These are phyloP conservation scores for Thalassarche chlororhynchos DNA, from an alignment of 2,113 vertebrate species.

Conservation along the genomic window DNA sequence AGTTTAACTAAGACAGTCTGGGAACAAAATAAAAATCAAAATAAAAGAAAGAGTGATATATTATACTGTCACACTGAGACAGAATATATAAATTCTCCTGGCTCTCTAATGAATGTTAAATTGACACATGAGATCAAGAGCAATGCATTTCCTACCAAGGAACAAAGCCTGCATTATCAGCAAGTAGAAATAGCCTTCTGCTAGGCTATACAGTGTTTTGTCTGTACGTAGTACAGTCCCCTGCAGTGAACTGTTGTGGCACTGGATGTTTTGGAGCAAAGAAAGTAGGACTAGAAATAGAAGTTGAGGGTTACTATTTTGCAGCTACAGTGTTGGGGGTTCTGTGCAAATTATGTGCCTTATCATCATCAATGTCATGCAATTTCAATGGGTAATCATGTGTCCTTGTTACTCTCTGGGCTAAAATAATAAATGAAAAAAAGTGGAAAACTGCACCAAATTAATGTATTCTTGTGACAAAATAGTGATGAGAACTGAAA, in stretches of 20 bases:
- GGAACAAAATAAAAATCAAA: neutral
- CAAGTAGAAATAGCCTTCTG: neutral
- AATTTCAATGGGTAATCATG: constrained; percentile 1
- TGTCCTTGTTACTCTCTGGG: neutral
- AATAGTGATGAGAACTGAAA: constrained; percentile 1
- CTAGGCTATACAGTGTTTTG: neutral
- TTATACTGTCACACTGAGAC: neutral
- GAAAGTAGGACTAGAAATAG: neutral
- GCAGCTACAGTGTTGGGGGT: neutral
- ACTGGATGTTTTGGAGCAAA: neutral
- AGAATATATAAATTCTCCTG: neutral
- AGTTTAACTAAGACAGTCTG: neutral
- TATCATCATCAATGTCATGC: neutral
- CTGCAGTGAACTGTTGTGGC: neutral
- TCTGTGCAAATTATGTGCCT: neutral
- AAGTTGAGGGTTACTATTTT: neutral
- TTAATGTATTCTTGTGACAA: neutral
- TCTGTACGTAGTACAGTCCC: neutral
- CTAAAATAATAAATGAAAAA: constrained; percentile 12
- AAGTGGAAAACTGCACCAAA: neutral
- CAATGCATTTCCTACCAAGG: neutral
- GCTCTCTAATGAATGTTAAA: neutral
- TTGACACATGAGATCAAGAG: neutral
- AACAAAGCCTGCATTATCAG: neutral
- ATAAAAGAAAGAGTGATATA: neutral